Evolutionary conservation across 2,888 invertebrate species (phyloP), one percentile per base, ranked within the genome.

Genomic region (Ferrisia virgata): DNA sequence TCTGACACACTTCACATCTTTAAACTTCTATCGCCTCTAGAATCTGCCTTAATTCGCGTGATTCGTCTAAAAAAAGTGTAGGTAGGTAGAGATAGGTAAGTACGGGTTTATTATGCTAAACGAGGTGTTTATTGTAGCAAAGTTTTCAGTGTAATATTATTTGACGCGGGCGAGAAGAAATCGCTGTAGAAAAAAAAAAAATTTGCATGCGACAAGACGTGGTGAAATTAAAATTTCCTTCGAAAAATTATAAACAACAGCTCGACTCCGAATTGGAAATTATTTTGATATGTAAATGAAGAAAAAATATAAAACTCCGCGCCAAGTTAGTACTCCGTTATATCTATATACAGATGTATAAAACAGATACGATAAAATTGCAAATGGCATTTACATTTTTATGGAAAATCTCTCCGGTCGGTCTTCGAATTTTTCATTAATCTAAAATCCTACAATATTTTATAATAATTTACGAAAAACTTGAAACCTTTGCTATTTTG

Each of bases 371-470:
- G 72, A 72, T 72, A 72, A 72, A 72, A 72, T 72, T 72, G n/a
- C 72, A 72, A 72, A 31, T 72, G 33, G 31, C 72, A 72, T 72
- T 72, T 72, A 72, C 72, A 72, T 72, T 72, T 72, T 72, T 72
- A 72, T 72, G 72, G 33, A 72, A 72, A 72, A 72, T 72, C 72
- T 72, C 72, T n/a, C n/a, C 40, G 40, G 11, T 11, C 11, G 72
- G 72, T 72, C 72, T 36, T 72, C 11, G 72, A 72, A 72, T 72
- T 72, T 72, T 72, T 72, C 72, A 72, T 72, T 72, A 72, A 72
- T 72, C 33, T 72, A 72, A 72, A 72, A 47, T 47, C 47, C 47
- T 72, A 22, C 72, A 15, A 13, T 72, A 72, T 72, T 28, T 15
- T 58, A n/a, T 72, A 33, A 47, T 72, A 72, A 33, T 72, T 72